Percentiles rank a stretch among this genome's conserved stretches.
These are phyloP conservation scores for Lateolabrax maculatus DNA, from an alignment of 2,797 vertebrate genomes.

Conservation along the genomic window DNA sequence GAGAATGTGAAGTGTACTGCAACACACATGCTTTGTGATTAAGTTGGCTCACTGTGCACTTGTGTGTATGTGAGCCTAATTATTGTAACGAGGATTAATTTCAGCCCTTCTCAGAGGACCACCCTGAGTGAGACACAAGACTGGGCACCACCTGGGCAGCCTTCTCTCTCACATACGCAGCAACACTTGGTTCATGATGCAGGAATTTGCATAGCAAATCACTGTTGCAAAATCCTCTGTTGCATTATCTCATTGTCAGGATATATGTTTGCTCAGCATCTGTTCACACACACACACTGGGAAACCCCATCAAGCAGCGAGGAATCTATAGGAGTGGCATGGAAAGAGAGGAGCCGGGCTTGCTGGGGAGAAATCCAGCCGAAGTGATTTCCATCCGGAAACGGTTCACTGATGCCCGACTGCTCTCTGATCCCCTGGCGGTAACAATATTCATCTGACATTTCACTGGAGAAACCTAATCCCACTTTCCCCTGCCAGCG, in stretches of 20 bases:
- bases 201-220: slow-evolving; percentile 59
- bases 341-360: slow-evolving; percentile 54
- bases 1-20: slow-evolving; percentile 24
- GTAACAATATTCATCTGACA: slow-evolving; percentile 79
- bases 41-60: slow-evolving; percentile 36
- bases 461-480: slow-evolving; percentile 74
- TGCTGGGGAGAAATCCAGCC: slow-evolving; percentile 53
- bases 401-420: slow-evolving; percentile 66
- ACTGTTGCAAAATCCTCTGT: slow-evolving; percentile 28
- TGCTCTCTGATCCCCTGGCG: slow-evolving; percentile 74
- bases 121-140: slow-evolving; percentile 66
- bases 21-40: slow-evolving; percentile 48
- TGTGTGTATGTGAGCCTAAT: slow-evolving; percentile 57
- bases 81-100: slow-evolving; percentile 73
- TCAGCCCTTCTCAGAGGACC: slow-evolving; percentile 63
- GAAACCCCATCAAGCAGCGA: slow-evolving; percentile 42
- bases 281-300: slow-evolving; percentile 13
- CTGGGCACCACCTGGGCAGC: slow-evolving; percentile 71
- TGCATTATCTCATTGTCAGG: slow-evolving; percentile 55
- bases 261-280: slow-evolving; percentile 48
- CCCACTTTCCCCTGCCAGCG: slow-evolving; percentile 55
- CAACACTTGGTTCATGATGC: slow-evolving; percentile 56
- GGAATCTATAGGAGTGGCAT: slow-evolving; percentile 51
- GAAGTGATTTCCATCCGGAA: slow-evolving; percentile 70
- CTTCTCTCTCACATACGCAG: slow-evolving; percentile 23